Evolutionary conservation across 2,888 invertebrate species (phyloP).

Genomic region (Choristoneura rosaceana): DNA sequence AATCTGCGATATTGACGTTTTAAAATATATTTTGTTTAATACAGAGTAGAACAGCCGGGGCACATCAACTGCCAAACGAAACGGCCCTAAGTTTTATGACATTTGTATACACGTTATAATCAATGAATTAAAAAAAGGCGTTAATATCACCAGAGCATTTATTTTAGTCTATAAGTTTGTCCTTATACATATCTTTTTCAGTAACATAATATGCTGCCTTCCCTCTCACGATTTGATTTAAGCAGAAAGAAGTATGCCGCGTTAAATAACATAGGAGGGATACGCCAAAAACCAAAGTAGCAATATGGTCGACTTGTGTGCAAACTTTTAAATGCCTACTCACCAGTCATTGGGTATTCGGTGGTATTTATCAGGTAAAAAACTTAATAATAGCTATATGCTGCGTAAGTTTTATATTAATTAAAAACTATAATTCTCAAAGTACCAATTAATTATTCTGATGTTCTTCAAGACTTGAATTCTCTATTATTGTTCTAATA

Average conservation of each 20-base stretch:
- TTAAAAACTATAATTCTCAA: background rate
- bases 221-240: background rate
- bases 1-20: constrained; percentile 8
- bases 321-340: background rate
- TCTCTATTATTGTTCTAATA: background rate
- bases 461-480: background rate
- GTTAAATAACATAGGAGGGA: background rate
- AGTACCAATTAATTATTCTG: background rate
- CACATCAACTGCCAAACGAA: background rate
- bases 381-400: background rate
- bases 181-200: constrained; percentile 22
- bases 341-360: background rate
- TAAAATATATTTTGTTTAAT: background rate
- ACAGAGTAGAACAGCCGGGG: background rate
- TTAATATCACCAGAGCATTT: background rate
- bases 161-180: constrained; percentile 29
- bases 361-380: constrained; percentile 1
- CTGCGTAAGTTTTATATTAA: background rate
- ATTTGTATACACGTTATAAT: background rate
- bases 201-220: background rate
- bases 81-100: background rate
- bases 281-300: background rate
- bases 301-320: background rate
- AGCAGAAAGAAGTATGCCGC: background rate
- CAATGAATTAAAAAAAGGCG: background rate